Evolutionary conservation across 2,888 invertebrate genomes (phyloP).

Genomic region (Ormia ochracea): DNA sequence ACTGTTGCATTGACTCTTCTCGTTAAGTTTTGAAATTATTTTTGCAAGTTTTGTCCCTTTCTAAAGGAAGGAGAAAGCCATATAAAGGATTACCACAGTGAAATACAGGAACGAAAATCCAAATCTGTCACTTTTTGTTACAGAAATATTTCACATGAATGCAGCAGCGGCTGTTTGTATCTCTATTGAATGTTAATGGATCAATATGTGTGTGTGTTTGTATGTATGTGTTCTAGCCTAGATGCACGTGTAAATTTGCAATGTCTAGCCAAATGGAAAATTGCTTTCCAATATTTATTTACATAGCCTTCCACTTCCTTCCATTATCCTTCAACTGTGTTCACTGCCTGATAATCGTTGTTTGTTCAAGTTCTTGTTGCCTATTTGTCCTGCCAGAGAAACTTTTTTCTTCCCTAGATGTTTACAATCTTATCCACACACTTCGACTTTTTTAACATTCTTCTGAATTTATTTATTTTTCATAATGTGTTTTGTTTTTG

Average conservation of each 20-base stretch:
- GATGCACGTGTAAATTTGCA: constrained; percentile 20
- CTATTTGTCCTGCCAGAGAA: constrained; percentile 49
- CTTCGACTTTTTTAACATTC: not conserved
- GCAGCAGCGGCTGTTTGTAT: not conserved
- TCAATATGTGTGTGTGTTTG: not conserved
- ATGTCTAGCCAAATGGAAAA: constrained; percentile 57
- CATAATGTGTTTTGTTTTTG: constrained; percentile 15
- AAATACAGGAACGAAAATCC: not conserved
- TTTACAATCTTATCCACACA: constrained; percentile 27
- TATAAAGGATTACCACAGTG: not conserved
- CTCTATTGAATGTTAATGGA: not conserved
- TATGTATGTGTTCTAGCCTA: not conserved
- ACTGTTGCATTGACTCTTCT: constrained; percentile 53
- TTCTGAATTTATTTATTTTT: not conserved
- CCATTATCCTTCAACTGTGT: constrained; percentile 1
- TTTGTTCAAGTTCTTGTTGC: constrained; percentile 48
- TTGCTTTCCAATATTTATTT: constrained; percentile 55
- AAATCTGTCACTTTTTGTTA: constrained; percentile 47
- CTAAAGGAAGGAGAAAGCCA: not conserved
- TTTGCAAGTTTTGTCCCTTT: not conserved
- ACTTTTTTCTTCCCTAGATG: constrained; percentile 37
- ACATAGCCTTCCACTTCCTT: constrained; percentile 41
- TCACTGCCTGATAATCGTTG: constrained; percentile 43
- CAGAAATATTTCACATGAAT: constrained; percentile 36
- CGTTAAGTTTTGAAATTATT: not conserved